phyloP scores from a whole-genome alignment of 2,113 vertebrate species.

The Colius striatus region DNA sequence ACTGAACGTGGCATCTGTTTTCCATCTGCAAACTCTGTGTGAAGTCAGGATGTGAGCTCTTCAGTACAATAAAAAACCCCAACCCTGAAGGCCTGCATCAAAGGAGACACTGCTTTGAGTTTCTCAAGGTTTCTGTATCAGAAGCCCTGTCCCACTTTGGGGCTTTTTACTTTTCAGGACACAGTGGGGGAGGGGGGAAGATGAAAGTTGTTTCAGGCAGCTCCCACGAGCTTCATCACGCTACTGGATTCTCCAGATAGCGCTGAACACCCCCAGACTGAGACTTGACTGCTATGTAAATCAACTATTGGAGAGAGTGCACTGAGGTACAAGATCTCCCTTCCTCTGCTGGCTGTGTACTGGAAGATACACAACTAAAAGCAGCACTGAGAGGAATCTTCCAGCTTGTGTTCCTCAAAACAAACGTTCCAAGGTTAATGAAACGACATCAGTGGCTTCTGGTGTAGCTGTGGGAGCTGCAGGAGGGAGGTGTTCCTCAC shows the following conservation, averaged over 20 bases:
- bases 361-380: neutral
- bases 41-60: neutral
- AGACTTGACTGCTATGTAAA: no score
- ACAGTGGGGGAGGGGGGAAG: no score
- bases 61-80: neutral
- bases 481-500: neutral
- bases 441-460: neutral
- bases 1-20: neutral
- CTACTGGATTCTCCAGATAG: neutral
- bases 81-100: neutral
- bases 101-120: neutral
- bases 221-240: neutral
- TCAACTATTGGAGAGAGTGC: neutral
- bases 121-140: neutral
- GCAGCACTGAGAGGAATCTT: neutral
- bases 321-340: neutral
- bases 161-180: neutral
- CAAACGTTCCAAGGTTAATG: no score
- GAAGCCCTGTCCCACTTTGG: neutral
- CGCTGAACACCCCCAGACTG: neutral
- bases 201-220: neutral
- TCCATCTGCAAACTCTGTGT: neutral
- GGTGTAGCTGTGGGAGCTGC: neutral
- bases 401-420: neutral
- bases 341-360: neutral